A percentile compares a stretch with the other conserved stretches of the same genome.
Evolutionary conservation across 2,113 vertebrate genomes (phyloP).

Genomic region (Indri indri): DNA sequence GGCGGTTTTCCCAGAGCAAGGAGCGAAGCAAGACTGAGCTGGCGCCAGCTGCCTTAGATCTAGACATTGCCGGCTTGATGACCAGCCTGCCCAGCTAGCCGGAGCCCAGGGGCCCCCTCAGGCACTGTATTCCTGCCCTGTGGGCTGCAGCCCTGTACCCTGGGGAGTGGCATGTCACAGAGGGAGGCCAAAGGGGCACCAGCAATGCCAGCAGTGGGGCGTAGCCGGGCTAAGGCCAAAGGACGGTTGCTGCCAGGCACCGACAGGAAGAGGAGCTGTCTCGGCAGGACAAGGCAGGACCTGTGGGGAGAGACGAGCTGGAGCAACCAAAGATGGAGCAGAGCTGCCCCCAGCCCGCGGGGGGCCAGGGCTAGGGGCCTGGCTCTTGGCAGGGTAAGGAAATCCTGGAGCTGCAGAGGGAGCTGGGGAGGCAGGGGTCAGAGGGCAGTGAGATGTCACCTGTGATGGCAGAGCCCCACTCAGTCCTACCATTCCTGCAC

Average conservation of each 20-base stretch:
- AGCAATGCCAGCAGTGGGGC: not conserved
- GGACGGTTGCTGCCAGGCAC: not conserved
- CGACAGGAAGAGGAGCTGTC: constrained; percentile 36
- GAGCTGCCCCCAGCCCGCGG: not conserved
- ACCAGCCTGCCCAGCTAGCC: constrained; percentile 32
- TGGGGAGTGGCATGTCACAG: constrained; percentile 54
- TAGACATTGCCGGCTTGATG: constrained; percentile 17
- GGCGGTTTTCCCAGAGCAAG: constrained; percentile 74
- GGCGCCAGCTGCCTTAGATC: constrained; percentile 40
- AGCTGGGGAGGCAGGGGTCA: not conserved
- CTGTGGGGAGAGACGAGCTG: constrained; percentile 18
- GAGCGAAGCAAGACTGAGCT: constrained; percentile 43
- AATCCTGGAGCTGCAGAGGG: not conserved
- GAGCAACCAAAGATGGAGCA: constrained; percentile 14
- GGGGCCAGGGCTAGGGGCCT: not conserved
- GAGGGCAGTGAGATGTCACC: not conserved
- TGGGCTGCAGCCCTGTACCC: not conserved
- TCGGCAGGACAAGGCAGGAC: constrained; percentile 40
- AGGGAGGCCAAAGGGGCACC: not conserved
- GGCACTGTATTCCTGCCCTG: not conserved
- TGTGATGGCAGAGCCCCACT: not conserved
- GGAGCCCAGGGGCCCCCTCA: not conserved
- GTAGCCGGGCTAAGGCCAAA: not conserved
- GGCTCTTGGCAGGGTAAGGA: constrained; percentile 63
- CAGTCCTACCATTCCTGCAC: not conserved